phyloP scores from a whole-genome alignment of 2,797 vertebrate genomes.

The Carapus acus region DNA sequence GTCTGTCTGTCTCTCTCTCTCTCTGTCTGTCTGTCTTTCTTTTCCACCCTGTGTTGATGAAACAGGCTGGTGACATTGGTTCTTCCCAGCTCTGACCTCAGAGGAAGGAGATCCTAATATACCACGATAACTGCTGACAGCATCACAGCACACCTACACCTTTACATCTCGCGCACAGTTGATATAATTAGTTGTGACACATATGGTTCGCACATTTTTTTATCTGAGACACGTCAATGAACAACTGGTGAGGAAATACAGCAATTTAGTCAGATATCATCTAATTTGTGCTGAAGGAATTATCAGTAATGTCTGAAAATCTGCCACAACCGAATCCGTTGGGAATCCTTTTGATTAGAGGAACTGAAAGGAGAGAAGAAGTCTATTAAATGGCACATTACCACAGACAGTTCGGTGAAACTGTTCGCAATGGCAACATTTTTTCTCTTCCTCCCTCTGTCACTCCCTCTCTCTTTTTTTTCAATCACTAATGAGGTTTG shows the following conservation, averaged over 20 bases:
- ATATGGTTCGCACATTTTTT: slow-evolving; percentile 21
- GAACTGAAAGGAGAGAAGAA: slow-evolving; percentile 45
- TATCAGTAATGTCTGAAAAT: slow-evolving; percentile 40
- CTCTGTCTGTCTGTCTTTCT: slow-evolving; percentile 31
- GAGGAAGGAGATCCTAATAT: slow-evolving; percentile 43
- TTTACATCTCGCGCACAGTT: slow-evolving; percentile 49
- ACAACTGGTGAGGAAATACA: slow-evolving; percentile 42
- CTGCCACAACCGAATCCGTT: slow-evolving; percentile 37
- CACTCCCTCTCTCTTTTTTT: no score
- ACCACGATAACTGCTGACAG: slow-evolving; percentile 47
- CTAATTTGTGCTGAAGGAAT: slow-evolving; percentile 40
- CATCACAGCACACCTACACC: slow-evolving; percentile 24
- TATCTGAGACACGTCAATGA: background rate
- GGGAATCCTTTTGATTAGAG: slow-evolving; percentile 46
- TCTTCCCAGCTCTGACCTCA: slow-evolving; percentile 47
- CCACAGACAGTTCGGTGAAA: slow-evolving; percentile 41
- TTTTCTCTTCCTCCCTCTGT: no score
- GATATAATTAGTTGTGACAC: slow-evolving; percentile 29
- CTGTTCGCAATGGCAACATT: slow-evolving; percentile 29
- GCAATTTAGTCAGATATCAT: slow-evolving; percentile 38
- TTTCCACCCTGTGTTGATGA: slow-evolving; percentile 56
- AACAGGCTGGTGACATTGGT: slow-evolving; percentile 54
- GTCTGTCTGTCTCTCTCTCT: background rate
- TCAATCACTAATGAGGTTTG: slow-evolving; percentile 46
- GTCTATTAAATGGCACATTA: slow-evolving; percentile 59